These are phyloP conservation scores for Tetranychus cinnabarinus DNA, from an alignment of 1,140 invertebrate species.

Conservation along the genomic window DNA sequence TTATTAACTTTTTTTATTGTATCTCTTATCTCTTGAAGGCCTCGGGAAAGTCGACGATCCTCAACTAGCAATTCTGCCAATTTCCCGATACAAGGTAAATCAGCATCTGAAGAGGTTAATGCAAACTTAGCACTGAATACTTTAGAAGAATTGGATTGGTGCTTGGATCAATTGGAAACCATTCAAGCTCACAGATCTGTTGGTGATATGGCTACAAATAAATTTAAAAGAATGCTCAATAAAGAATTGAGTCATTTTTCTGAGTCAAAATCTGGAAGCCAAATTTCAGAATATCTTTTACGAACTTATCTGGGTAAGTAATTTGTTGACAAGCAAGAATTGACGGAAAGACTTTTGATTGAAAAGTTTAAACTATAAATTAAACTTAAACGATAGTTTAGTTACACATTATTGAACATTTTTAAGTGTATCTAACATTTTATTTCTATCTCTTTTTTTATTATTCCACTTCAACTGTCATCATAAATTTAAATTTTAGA, in stretches of 20 bases:
- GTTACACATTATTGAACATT: too few species aligned
- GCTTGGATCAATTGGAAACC: constrained; percentile 92
- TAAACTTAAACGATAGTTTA: too few species aligned
- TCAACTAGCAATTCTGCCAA: not conserved
- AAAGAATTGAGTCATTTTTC: constrained; percentile 97
- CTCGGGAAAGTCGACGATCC: not conserved
- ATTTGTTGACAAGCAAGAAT: too few species aligned
- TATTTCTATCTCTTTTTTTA: too few species aligned
- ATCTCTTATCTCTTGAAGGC: not conserved
- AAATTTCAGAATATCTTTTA: constrained; percentile 97
- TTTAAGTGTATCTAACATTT: too few species aligned
- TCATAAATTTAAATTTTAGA: constrained; percentile 29
- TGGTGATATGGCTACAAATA: constrained; percentile 96
- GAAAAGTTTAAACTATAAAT: not conserved
- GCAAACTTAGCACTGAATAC: constrained; percentile 73
- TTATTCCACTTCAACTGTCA: too few species aligned
- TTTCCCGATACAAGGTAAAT: not conserved
- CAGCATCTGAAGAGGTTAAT: not conserved
- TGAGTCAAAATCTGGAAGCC: constrained; percentile 93
- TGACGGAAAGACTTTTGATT: not conserved
- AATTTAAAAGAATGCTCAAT: constrained; percentile 99
- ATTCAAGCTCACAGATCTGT: constrained; percentile 97
- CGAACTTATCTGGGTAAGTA: constrained; percentile 89
- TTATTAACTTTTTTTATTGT: too few species aligned
- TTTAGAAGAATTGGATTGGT: constrained; percentile 97